These are phyloP conservation scores for Huso huso DNA, from an alignment of 2,797 vertebrate species.

Conservation along the genomic window DNA sequence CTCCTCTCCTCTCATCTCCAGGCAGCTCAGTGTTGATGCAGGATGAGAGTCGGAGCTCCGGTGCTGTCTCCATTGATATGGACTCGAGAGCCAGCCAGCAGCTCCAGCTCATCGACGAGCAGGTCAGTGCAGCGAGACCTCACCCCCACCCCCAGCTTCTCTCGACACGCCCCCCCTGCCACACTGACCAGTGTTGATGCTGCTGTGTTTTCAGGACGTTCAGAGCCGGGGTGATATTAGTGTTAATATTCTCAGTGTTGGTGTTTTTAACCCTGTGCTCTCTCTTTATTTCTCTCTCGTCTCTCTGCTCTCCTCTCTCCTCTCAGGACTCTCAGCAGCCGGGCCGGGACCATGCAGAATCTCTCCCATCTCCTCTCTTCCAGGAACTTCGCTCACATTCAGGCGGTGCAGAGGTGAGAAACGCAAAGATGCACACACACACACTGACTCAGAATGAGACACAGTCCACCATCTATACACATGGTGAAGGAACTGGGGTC, in stretches of 20 bases:
- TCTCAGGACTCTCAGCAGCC: slow-evolving; percentile 83
- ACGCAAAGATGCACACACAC: no score
- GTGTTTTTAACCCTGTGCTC: not conserved
- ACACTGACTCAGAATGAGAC: no score
- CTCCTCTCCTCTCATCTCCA: slow-evolving; percentile 27
- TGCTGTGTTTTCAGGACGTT: no score
- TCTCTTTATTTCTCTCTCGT: no score
- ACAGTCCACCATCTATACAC: slow-evolving; percentile 88
- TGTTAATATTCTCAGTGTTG: no score
- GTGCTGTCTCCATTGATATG: slow-evolving; percentile 79
- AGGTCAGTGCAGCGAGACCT: slow-evolving; percentile 49
- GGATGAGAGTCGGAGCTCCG: slow-evolving; percentile 69
- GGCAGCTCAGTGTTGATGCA: slow-evolving; percentile 79
- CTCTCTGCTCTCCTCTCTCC: not conserved
- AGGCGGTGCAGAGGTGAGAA: no score
- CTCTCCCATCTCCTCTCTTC: no score
- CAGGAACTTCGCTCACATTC: no score
- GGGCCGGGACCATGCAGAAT: slow-evolving; percentile 89
- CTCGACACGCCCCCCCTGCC: no score
- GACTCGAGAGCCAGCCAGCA: slow-evolving; percentile 75
- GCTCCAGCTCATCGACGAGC: slow-evolving; percentile 85
- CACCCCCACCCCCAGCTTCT: no score
- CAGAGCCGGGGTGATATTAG: no score
- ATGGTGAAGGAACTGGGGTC: slow-evolving; percentile 89
- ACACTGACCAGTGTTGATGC: not conserved